Evolutionary conservation across 2,797 vertebrate species (phyloP).

Genomic region (Alectoris magna): DNA sequence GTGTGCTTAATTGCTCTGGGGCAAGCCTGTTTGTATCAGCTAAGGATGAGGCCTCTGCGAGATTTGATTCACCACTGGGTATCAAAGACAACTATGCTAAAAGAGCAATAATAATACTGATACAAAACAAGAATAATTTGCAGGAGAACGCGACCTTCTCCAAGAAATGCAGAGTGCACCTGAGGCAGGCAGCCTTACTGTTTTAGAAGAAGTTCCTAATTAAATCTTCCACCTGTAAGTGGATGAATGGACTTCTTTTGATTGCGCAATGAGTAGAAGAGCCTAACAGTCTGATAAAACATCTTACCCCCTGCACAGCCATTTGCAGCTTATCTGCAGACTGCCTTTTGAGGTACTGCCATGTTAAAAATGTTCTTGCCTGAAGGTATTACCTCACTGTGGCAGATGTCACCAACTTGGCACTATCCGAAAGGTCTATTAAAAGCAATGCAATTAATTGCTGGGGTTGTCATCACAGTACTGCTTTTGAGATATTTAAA

Average conservation of each 20-base stretch:
- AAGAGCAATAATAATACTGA: background rate
- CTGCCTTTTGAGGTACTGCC: slow-evolving; percentile 71
- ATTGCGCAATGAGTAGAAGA: slow-evolving; percentile 4
- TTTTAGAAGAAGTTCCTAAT: slow-evolving; percentile 6
- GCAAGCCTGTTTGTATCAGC: background rate
- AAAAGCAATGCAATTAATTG: slow-evolving; percentile 81
- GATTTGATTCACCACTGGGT: background rate
- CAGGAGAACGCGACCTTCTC: background rate
- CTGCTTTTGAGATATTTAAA: slow-evolving; percentile 68
- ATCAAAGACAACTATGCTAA: background rate
- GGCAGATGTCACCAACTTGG: slow-evolving; percentile 82
- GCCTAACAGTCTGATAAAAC: slow-evolving; percentile 1
- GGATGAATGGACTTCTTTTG: background rate
- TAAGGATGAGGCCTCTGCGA: background rate
- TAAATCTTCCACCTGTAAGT: background rate
- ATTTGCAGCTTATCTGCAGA: slow-evolving; percentile 65
- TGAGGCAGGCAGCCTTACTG: background rate
- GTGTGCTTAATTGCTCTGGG: background rate
- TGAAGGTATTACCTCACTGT: slow-evolving; percentile 70
- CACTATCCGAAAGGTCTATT: slow-evolving; percentile 80
- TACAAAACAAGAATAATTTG: background rate
- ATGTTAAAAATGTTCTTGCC: slow-evolving; percentile 76
- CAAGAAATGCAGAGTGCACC: background rate
- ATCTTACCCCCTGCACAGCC: slow-evolving; percentile 37
- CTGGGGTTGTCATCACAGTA: slow-evolving; percentile 75